Evolutionary conservation across 1,140 invertebrate genomes (phyloP), one percentile per base, ranked within the genome.

Genomic region (Xylocopa sonorina): DNA sequence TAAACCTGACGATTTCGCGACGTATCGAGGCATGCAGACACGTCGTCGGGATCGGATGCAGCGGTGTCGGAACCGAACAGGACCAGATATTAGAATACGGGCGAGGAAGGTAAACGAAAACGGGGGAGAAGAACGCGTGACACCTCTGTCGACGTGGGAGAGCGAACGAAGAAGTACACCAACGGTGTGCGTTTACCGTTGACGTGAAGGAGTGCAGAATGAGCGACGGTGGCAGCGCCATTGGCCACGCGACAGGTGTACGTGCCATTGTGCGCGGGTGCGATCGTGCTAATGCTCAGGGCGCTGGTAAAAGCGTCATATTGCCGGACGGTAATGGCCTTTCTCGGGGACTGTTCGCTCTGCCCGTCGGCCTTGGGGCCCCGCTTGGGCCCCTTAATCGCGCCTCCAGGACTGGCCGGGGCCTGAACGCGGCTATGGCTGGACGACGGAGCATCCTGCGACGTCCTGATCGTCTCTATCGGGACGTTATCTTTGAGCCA

Each of bases 161-260:
- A 60, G 53, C 50, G 74, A 64, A 21, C 48, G 72, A 57, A 76
- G 53, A 60, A 85, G 63, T 76, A 88, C 88, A 91, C 88, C 90
- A 91, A 90, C 91, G 89, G 87, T 88, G 84, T 91, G 90, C 81
- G 85, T 86, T 92, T 95, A 95, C 94, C 94, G 93, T 95, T 95
- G 89, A 95, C 94, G 91, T 93, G 92, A 85, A 95, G 93, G 90
- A 93, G 92, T 92, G 94, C 94, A 90, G 94, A 94, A 91, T 94
- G 93, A 90, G 93, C 92, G 90, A 94, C 94, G 85, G 92, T 93
- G 78, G 94, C 95, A 82, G 93, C 94, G 89, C 93, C 90, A 89
- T 95, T 95, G 90, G 93, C 89, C 80, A 95, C 95, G 80, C 93
- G 93, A 91, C 96, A 96, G 76, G 95, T 96, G 92, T 96, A 96